These are phyloP conservation scores for Sinocyclocheilus anshuiensis DNA, from an alignment of 2,113 vertebrate species.

Conservation along the genomic window DNA sequence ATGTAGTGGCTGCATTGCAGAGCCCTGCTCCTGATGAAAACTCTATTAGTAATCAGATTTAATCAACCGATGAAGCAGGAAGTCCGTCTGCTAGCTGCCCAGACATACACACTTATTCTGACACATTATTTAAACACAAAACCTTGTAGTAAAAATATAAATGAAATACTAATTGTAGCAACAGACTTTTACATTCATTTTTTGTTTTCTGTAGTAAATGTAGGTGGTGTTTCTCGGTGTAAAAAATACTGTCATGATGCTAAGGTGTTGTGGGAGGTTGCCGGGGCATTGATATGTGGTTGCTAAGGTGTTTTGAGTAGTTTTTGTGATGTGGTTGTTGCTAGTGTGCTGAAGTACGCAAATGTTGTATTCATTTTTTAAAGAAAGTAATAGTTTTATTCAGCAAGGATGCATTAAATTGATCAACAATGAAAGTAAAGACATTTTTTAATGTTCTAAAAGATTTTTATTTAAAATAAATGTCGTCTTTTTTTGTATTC, in stretches of 20 bases:
- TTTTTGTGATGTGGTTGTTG: neutral
- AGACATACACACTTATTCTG: neutral
- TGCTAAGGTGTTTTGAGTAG: neutral
- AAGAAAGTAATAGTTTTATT: neutral
- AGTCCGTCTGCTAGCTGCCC: neutral
- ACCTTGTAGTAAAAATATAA: neutral
- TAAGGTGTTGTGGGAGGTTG: neutral
- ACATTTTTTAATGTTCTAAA: neutral
- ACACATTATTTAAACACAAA: neutral
- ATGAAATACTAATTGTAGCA: neutral
- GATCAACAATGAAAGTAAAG: neutral
- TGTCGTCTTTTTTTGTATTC: neutral
- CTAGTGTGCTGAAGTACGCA: neutral
- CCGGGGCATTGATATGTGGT: neutral
- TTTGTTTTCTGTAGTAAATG: neutral
- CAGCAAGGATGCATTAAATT: neutral
- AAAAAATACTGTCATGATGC: neutral
- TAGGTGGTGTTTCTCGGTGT: neutral
- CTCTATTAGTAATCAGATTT: constrained; percentile 40
- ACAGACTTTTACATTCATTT: neutral
- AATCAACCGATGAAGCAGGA: neutral
- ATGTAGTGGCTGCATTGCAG: constrained; percentile 19
- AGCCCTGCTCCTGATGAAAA: constrained; percentile 29
- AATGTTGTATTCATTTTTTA: neutral
- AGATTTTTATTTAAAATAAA: neutral